A percentile compares a stretch with the other conserved stretches of the same genome.
Evolutionary conservation across 2,113 vertebrate species (phyloP).

Genomic region (Salvator merianae): DNA sequence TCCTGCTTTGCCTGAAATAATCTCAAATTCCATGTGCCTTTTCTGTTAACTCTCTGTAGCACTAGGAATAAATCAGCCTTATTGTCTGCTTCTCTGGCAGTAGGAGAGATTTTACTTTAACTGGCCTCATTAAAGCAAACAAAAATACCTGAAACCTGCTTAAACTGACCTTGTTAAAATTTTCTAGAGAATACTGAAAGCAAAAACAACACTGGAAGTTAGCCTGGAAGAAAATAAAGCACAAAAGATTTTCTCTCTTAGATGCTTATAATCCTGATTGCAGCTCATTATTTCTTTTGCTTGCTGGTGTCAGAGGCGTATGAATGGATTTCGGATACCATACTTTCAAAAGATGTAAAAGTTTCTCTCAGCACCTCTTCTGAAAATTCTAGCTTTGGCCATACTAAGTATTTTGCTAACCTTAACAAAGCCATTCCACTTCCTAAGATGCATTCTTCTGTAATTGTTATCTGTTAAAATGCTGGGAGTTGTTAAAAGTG

Average conservation of each 20-base stretch:
- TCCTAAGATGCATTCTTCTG: slow-evolving; percentile 14
- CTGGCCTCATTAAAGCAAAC: neutral
- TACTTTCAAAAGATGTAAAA: slow-evolving; percentile 31
- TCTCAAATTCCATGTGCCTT: neutral
- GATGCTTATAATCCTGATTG: slow-evolving; percentile 27
- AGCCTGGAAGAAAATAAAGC: neutral
- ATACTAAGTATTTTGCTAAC: slow-evolving; percentile 11
- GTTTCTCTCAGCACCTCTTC: slow-evolving; percentile 3
- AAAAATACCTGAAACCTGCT: neutral
- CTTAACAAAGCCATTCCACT: neutral
- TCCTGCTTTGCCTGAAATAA: neutral
- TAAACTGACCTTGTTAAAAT: neutral
- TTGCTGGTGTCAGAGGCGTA: slow-evolving; percentile 45
- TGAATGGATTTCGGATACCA: slow-evolving; percentile 46
- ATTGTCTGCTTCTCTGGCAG: neutral
- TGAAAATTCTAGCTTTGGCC: slow-evolving; percentile 30
- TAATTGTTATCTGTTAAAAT: neutral
- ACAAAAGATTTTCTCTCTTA: slow-evolving; percentile 10
- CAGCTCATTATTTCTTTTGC: slow-evolving; percentile 23
- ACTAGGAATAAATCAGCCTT: slow-evolving; percentile 1
- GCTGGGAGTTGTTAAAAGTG: slow-evolving; percentile 15
- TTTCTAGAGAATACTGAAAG: neutral
- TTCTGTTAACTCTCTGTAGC: neutral
- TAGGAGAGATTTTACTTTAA: slow-evolving; percentile 14
- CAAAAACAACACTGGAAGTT: neutral